Conservation (phyloP, 2,113 vertebrate species). For the Caretta caretta region DNA sequence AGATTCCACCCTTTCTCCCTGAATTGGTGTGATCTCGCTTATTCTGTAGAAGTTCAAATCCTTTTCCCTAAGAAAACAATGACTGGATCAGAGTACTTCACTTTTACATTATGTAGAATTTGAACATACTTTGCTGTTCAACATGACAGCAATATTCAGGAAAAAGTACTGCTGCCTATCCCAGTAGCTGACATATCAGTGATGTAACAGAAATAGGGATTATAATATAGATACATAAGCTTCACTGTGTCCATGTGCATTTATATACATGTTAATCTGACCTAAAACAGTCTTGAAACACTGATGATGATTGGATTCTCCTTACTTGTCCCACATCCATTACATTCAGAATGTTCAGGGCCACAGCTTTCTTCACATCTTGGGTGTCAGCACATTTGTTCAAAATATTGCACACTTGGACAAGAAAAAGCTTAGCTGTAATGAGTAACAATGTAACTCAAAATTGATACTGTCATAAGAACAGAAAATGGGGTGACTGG, state of each 20-base stretch:
- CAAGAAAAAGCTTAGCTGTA: slow-evolving; percentile 45
- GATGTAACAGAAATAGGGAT: background rate
- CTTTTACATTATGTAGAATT: background rate
- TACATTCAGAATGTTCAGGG: slow-evolving; percentile 81
- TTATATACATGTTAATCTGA: background rate
- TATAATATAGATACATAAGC: background rate
- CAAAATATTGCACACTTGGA: slow-evolving; percentile 77
- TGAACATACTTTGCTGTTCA: background rate
- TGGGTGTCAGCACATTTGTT: slow-evolving; percentile 81
- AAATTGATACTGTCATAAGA: background rate
- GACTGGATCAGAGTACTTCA: background rate
- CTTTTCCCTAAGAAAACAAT: background rate
- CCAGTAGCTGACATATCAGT: background rate
- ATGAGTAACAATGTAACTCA: background rate
- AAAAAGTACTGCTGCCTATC: background rate
- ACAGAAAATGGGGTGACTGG: no score
- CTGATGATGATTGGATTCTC: background rate
- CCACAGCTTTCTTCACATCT: slow-evolving; percentile 80
- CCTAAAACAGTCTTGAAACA: background rate
- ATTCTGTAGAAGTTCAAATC: background rate
- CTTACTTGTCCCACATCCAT: slow-evolving; percentile 81
- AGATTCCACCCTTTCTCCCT: background rate
- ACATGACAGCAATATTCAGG: background rate
- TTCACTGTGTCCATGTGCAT: background rate
- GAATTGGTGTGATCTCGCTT: background rate